phyloP scores from a whole-genome alignment of 2,797 vertebrate species.

The Momotus momota region DNA sequence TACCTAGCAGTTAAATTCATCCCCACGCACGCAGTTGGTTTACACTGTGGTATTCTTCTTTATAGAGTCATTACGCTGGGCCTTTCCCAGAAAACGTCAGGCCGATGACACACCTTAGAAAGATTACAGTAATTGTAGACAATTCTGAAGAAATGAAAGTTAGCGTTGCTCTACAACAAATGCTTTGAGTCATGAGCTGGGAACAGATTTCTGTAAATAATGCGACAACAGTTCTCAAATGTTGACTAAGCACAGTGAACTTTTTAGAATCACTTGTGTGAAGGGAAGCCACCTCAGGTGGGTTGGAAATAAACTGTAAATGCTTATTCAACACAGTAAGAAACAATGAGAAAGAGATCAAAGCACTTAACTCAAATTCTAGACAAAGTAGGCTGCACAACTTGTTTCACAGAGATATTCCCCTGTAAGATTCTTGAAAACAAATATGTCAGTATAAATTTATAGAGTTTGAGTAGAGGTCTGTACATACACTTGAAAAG shows the following conservation, averaged over 20 bases:
- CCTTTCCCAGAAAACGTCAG: slow-evolving; percentile 11
- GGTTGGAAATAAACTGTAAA: slow-evolving; percentile 25
- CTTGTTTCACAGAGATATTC: not conserved
- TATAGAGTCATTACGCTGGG: not conserved
- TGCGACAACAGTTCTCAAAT: not conserved
- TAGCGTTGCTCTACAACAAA: not conserved
- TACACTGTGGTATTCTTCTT: not conserved
- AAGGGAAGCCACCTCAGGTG: not conserved
- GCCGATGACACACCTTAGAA: not conserved
- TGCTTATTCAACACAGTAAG: slow-evolving; percentile 18
- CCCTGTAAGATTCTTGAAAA: not conserved
- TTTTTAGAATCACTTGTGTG: not conserved
- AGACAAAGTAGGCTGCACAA: not conserved
- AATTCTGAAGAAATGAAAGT: not conserved
- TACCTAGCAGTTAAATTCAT: not conserved
- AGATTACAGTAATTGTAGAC: not conserved
- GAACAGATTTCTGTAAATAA: slow-evolving; percentile 28
- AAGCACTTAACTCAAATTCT: slow-evolving; percentile 8
- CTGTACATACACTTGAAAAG: not conserved
- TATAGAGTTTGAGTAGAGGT: not conserved
- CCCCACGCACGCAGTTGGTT: fast-evolving
- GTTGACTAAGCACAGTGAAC: not conserved
- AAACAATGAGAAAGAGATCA: slow-evolving; percentile 22
- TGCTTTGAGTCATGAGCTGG: not conserved
- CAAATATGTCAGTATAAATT: not conserved